Percentiles rank a stretch among this genome's conserved stretches.
Evolutionary conservation across 2,797 vertebrate species (phyloP).

Genomic region (Aphelocoma californica): DNA sequence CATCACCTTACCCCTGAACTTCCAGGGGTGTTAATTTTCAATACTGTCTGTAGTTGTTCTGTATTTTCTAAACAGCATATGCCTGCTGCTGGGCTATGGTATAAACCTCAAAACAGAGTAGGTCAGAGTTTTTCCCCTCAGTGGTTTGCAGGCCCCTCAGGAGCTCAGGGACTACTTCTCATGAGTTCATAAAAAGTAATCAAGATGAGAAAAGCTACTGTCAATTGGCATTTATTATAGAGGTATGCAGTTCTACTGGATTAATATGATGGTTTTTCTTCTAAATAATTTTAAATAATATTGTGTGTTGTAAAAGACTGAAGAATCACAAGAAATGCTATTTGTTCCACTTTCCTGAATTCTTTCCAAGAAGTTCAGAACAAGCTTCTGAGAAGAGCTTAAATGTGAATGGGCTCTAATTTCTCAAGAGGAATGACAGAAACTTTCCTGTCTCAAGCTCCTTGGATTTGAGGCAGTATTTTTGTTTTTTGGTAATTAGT

Average conservation of each 20-base stretch:
- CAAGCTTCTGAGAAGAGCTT: neutral
- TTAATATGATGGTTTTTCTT: neutral
- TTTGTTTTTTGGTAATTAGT: neutral
- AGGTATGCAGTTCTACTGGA: neutral
- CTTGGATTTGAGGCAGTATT: neutral
- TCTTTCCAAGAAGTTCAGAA: neutral
- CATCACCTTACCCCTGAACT: neutral
- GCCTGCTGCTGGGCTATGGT: neutral
- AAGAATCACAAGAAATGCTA: neutral
- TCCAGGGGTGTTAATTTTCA: neutral
- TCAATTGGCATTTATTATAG: neutral
- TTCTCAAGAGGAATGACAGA: neutral
- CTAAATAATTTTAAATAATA: neutral
- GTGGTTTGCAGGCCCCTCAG: neutral
- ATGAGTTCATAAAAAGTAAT: neutral
- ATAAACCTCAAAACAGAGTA: rapidly evolving
- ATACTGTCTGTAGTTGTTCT: neutral
- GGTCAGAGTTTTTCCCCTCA: neutral
- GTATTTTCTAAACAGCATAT: neutral
- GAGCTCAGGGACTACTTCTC: neutral
- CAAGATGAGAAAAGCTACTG: neutral
- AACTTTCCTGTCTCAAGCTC: neutral
- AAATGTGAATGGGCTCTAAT: neutral
- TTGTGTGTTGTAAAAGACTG: neutral
- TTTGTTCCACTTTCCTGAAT: neutral